phyloP scores from a whole-genome alignment of 2,888 invertebrate species.

The Kuschelorhynchus macadamiae region DNA sequence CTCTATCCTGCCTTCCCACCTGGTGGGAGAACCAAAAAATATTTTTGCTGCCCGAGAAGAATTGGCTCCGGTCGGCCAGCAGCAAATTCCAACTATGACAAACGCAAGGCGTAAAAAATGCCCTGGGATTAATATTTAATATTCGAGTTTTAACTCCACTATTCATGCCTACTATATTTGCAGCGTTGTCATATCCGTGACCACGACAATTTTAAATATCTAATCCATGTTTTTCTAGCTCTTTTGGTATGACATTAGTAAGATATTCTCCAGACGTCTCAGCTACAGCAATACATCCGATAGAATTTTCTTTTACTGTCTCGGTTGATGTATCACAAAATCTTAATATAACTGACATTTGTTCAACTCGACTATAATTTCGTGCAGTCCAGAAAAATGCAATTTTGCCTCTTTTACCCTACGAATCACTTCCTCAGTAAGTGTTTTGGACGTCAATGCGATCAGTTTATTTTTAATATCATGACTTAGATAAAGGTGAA shows the following conservation, averaged over 20 bases:
- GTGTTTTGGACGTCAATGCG: conserved; percentile 32
- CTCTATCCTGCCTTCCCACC: conserved; percentile 37
- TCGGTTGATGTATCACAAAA: conserved; percentile 17
- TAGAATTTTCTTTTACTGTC: conserved; percentile 14
- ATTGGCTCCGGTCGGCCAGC: conserved; percentile 32
- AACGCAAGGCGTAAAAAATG: conserved; percentile 38
- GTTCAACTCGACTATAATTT: conserved; percentile 45
- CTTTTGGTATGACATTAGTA: conserved; percentile 18
- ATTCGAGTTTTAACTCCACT: conserved; percentile 49
- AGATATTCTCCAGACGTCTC: conserved; percentile 16
- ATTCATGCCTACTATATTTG: conserved; percentile 46
- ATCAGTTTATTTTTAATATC: conserved; percentile 38
- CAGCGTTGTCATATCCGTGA: conserved; percentile 52
- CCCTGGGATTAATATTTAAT: conserved; percentile 11
- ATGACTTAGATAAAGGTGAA: conserved; percentile 33
- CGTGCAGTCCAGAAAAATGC: conserved; percentile 41
- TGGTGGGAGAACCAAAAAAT: conserved; percentile 40
- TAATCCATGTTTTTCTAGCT: conserved; percentile 35
- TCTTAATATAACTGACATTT: conserved; percentile 30
- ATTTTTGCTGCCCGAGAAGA: conserved; percentile 33
- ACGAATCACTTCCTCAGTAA: conserved; percentile 40
- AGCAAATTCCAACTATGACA: conserved; percentile 41
- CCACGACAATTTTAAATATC: conserved; percentile 46
- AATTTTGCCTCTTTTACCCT: conserved; percentile 46
- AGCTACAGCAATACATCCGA: conserved; percentile 16